Conservation (phyloP, 1,140 invertebrate species). For the Caenorhabditis inopinata region DNA sequence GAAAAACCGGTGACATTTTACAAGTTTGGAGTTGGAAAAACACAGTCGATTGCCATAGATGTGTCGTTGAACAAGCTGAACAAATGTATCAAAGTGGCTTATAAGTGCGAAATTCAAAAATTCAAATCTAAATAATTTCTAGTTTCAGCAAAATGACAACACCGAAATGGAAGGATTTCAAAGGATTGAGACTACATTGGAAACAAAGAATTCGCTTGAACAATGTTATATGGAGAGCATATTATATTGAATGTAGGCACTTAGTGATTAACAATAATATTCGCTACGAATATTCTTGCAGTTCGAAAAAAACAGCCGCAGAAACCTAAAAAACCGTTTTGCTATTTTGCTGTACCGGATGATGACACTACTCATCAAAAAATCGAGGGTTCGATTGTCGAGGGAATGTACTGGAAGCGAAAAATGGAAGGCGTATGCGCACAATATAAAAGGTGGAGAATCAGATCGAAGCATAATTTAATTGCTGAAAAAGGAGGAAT, state of each 20-base stretch:
- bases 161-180: conserved; percentile 99
- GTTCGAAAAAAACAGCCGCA: conserved; percentile 58
- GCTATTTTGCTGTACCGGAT: conserved; percentile 65
- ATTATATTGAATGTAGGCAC: conserved; percentile 98
- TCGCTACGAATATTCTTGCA: conserved; percentile 30
- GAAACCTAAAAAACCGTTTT: conserved; percentile 61
- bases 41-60: conserved; percentile 65
- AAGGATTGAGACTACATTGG: conserved; percentile 90
- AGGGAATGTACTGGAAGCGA: conserved; percentile 99
- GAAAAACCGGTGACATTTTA: conserved; percentile 66
- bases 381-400: conserved; percentile 70
- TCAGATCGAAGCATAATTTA: conserved; percentile 6
- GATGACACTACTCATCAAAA: conserved; percentile 65
- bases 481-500: conserved; percentile 53
- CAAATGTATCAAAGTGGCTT: conserved; percentile 65
- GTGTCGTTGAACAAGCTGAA: conserved; percentile 65
- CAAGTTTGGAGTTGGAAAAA: conserved; percentile 65
- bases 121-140: too few species aligned
- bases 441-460: conserved; percentile 98
- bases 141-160: conserved; percentile 73
- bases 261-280: not conserved
- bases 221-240: conserved; percentile 99
- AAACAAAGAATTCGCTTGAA: conserved; percentile 98
- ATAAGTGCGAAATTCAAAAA: conserved; percentile 54
- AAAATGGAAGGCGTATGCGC: conserved; percentile 91